A percentile compares a stretch with the other conserved stretches of the same genome.
These are phyloP conservation scores for Mungos mungo DNA, from an alignment of 2,113 vertebrate species.

Conservation along the genomic window DNA sequence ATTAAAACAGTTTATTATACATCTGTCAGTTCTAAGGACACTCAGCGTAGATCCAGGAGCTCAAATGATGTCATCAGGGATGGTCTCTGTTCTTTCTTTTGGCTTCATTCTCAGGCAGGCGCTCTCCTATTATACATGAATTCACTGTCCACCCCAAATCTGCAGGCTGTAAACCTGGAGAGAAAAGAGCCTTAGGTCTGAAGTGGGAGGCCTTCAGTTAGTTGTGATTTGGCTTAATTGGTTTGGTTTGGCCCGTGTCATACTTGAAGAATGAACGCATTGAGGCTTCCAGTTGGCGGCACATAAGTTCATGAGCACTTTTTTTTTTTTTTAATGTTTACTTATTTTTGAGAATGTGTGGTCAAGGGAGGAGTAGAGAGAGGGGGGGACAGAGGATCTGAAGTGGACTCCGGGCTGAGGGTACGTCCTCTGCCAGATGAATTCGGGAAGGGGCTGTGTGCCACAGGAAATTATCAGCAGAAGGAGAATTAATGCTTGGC, in stretches of 20 bases:
- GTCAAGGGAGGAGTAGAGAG: too few relatives aligned
- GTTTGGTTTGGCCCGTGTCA: background rate
- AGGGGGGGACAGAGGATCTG: too few relatives aligned
- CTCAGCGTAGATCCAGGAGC: background rate
- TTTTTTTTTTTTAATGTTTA: too few relatives aligned
- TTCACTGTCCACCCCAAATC: background rate
- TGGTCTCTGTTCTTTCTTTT: background rate
- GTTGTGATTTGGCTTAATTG: conserved; percentile 32
- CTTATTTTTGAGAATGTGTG: too few relatives aligned
- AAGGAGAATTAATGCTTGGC: background rate
- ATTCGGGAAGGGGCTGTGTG: background rate
- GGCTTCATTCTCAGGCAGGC: background rate
- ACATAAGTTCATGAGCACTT: background rate
- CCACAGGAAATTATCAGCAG: background rate
- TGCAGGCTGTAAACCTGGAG: background rate
- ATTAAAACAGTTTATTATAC: conserved; percentile 6
- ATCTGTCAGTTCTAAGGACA: background rate
- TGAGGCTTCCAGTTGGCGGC: background rate
- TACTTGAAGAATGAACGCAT: background rate
- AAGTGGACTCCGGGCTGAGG: background rate
- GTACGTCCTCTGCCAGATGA: background rate
- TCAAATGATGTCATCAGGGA: background rate
- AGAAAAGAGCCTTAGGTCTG: background rate
- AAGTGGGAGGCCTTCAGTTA: background rate
- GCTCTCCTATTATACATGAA: background rate